These are phyloP conservation scores for Epinephelus moara DNA, from an alignment of 2,113 vertebrate genomes.

Conservation along the genomic window DNA sequence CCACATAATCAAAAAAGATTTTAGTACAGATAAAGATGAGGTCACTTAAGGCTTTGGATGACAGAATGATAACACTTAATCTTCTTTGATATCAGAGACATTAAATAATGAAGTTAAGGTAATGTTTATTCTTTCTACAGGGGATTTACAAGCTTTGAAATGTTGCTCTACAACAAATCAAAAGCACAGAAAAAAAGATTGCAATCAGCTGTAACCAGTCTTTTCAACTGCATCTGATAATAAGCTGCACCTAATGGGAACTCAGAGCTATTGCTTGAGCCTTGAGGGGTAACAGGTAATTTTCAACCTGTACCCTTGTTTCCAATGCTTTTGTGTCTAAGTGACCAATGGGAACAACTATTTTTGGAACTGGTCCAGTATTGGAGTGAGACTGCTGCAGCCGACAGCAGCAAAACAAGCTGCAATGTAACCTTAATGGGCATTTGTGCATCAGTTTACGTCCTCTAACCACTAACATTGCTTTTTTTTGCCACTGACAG, in stretches of 20 bases:
- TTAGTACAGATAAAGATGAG: not conserved
- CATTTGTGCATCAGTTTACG: no score
- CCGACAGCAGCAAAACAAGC: no score
- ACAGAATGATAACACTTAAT: not conserved
- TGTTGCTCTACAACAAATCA: not conserved
- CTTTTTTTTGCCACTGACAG: no score
- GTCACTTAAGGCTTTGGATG: not conserved
- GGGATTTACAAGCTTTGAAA: conserved; percentile 4
- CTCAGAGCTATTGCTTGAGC: not conserved
- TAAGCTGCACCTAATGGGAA: conserved; percentile 10
- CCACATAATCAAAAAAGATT: not conserved
- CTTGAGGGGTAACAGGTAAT: not conserved
- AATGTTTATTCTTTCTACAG: not conserved
- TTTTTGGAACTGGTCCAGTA: no score
- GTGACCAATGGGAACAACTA: no score
- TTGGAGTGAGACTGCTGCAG: no score
- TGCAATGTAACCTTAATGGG: no score
- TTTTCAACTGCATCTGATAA: not conserved
- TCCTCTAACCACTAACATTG: no score
- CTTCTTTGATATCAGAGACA: not conserved
- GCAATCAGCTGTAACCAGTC: not conserved
- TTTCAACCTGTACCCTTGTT: no score
- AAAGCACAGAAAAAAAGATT: not conserved
- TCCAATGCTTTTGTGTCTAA: no score
- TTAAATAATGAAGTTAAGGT: not conserved